Conservation (phyloP, 35 echinoderm and acorn worm genomes). For the Holothuria glaberrima region DNA sequence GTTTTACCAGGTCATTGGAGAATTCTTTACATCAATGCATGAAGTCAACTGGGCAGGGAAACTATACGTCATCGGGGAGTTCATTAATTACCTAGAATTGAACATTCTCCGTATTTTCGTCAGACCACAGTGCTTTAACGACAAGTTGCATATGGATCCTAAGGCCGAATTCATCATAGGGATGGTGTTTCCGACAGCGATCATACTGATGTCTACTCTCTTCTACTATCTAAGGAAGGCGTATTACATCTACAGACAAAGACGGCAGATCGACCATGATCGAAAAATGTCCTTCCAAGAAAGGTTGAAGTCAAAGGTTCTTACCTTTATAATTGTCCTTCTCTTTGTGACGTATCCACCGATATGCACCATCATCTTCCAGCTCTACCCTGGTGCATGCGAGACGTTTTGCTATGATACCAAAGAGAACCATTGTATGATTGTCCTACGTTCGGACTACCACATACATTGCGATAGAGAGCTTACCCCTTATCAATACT, state of each 20-base stretch:
- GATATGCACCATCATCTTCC: conserved; percentile 6
- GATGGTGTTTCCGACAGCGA: neutral
- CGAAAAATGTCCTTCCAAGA: neutral
- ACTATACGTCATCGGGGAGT: neutral
- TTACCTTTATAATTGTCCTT: neutral
- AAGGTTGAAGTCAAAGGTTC: neutral
- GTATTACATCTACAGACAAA: neutral
- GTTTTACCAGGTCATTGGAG: conserved; percentile 26
- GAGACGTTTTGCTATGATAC: neutral
- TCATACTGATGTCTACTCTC: neutral
- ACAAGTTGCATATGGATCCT: conserved; percentile 14
- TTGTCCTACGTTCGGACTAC: conserved; percentile 16
- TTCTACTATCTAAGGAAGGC: neutral
- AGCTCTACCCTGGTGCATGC: neutral
- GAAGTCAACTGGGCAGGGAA: conserved; percentile 13
- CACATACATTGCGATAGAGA: neutral
- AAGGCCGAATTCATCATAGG: conserved; percentile 31
- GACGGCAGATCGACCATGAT: neutral
- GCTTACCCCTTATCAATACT: neutral
- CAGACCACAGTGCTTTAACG: neutral
- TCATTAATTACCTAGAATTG: neutral
- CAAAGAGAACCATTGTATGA: neutral
- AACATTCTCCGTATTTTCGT: conserved; percentile 25
- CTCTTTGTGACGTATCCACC: conserved; percentile 16
- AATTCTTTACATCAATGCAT: conserved; percentile 21